Evolutionary conservation across 2,797 vertebrate genomes (phyloP), one percentile per base, ranked within the genome.

Genomic region (Amazonetta brasiliensis): DNA sequence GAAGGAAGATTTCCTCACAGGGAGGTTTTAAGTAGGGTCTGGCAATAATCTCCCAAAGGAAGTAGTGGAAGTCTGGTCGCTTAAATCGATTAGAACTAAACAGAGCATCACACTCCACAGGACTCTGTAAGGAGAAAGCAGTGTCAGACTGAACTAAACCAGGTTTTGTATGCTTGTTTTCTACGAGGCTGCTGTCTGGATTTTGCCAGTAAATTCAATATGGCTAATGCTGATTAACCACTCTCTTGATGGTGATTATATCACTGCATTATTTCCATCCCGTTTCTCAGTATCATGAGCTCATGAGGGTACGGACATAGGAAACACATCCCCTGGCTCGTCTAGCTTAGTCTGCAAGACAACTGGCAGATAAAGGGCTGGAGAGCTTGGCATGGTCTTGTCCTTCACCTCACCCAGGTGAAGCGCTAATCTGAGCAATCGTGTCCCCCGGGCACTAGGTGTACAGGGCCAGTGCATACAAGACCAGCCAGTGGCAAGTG

Each of bases 11-110:
- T 87, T 93, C 84, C 93, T 97, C 85, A 48, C 60, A 37, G 19
- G 74, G 37, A 91, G 68, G 23, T 64, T 91, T 89, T 96, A 91
- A 94, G 90, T 62, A 91, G 89, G 89, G 86, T 95, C 88, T 95
- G 95, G 88, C 88, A 89, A 87, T 71, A 85, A 79, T 94, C 74
- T 97, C 89, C 80, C 75, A 89, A 54, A 95, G 92, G 96, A 95
- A 97, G 84, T 14, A 88, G 76, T 94, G 93, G 89, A 97, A 89
- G 79, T 95, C 95, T 95, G 74, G 69, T 91, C 82, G 85, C 88
- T 96, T 94, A 96, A 96, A 93, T 96, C 88, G 92, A 95, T 97
- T 96, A 96, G 64, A 92, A 87, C 78, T 92, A 89, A 84, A 75
- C 92, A 95, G 94, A 95, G 80, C 84, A 92, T 91, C 2, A 0